Evolutionary conservation across 2,888 invertebrate genomes (phyloP), one percentile per base, ranked within the genome.

Genomic region (Nephrocerus scutellatus): DNA sequence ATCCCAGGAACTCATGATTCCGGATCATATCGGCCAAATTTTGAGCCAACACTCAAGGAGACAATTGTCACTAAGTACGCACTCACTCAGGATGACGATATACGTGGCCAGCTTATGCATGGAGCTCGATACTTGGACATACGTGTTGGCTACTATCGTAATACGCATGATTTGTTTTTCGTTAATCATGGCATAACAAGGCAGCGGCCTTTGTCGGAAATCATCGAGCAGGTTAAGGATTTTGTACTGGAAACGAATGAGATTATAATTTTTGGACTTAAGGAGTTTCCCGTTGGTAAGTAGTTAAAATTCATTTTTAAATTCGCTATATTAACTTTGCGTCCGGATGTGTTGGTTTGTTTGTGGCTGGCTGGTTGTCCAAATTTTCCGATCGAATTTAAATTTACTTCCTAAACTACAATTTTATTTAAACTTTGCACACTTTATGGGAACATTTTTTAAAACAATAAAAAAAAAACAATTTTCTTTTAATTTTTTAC

Each of bases 1-100:
- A 71, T 83, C 50, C 82, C 82, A 2, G 83, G 83, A 2, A 78
- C 81, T 0, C 83, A 84, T 55, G 79, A 82, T 59, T 77, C 82
- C 0, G 81, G 79, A 5, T 71, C 77, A 8, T 79, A 75, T 54
- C 61, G 65, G 3, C 52, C 56, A 4, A 56, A 60, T 37, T 69
- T 67, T 21, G 53, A 66, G 54, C 68, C 68, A 2, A 39, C 55
- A n/a, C 22, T 48, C 10, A 56, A 56, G 14, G 69, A 69, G 39
- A 69, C 59, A 29, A 43, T 72, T 23, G 62, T 74, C 6, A 67
- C 71, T 6, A 73, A 71, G 49, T 74, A 73, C 39, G 62, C 73
- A 3, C 57, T 74, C 7, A 74, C 74, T 2, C 74, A 74, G 60
- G 77, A 79, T 46, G 75, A 76, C 50, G 70, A 73, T 52, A 63